These are phyloP conservation scores for Sicus ferrugineus DNA, from an alignment of 2,888 invertebrate genomes.

Conservation along the genomic window DNA sequence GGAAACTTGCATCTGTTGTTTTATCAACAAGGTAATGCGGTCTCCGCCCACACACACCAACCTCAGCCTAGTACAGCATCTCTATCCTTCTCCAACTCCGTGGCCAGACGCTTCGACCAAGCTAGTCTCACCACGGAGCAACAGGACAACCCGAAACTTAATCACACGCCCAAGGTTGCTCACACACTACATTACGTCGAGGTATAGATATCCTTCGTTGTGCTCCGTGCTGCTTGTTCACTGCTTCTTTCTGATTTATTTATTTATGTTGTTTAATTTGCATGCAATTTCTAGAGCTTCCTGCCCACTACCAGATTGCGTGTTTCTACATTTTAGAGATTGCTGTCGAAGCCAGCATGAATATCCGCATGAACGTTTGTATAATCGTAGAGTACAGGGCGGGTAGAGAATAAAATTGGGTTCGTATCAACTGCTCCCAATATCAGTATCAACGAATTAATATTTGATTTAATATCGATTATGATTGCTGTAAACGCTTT, in stretches of 20 bases:
- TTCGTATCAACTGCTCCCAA: too few species aligned
- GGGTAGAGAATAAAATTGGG: too few species aligned
- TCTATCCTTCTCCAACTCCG: slow-evolving; percentile 32
- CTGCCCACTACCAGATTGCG: too few species aligned
- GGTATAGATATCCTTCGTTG: slow-evolving; percentile 56
- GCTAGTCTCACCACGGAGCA: slow-evolving; percentile 42
- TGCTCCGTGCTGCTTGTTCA: slow-evolving; percentile 28
- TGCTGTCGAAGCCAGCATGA: too few species aligned
- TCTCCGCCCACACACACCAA: not conserved
- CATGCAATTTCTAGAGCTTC: not conserved
- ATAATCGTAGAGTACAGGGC: too few species aligned
- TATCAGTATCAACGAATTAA: too few species aligned
- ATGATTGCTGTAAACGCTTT: too few species aligned
- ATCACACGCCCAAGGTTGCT: slow-evolving; percentile 62
- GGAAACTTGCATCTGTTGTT: slow-evolving; percentile 37
- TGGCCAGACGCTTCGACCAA: slow-evolving; percentile 38
- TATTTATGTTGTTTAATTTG: not conserved
- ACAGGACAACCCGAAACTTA: slow-evolving; percentile 53
- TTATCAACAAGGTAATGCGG: slow-evolving; percentile 42
- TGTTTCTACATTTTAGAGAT: not conserved
- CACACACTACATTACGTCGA: slow-evolving; percentile 60
- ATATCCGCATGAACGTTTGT: too few species aligned
- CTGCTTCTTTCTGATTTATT: not conserved
- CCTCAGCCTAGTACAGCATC: not conserved
- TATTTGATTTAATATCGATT: too few species aligned